Base-by-base conservation (phyloP, 2,888 invertebrate genomes). In the Xanthorhoe designata region DNA sequence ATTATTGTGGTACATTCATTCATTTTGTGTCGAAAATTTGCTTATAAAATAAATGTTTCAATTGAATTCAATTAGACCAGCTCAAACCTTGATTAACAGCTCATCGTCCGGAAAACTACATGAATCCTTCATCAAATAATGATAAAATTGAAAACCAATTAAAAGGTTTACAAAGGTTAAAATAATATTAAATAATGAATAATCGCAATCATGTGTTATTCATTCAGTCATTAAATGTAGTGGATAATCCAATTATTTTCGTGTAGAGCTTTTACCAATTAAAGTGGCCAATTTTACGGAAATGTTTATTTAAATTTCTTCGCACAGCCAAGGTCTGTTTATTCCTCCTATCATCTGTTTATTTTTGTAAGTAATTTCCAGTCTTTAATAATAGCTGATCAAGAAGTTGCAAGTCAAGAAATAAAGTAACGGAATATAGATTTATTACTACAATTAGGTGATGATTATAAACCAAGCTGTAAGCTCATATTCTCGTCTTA, bases 221-320 rank as follows among this genome's bases (percentile, higher is more conserved):
- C 75, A 73, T 68, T 71, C 69, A 75, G 68, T 79, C 70, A 79
- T 79, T 80, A 75, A 75, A 64, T 69, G 66, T 61, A 64, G 62
- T 69, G 72, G 70, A 75, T 79, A 67, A 76, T 75, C 75, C 79
- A 82, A 83, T 83, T 83, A 81, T 75, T 65, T 72, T 67, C 69
- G 71, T 69, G 66, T 68, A 63, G 55, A 68, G 59, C 69, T 74
- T 66, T n/a, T 75, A 70, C 75, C 73, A 78, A 81, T 82, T 77
- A 76, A 76, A 75, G 13, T 13, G 7, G 2, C 38, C 13, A 3
- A 9, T 38, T 38, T 38, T 38, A 1, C 38, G 38, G 8, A 2
- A 32, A 32, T 32, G 32, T 7, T 32, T 32, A 32, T 32, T 32
- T 32, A 32, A 32, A 32, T 0, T 5, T 24, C 2, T 24, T 32